Evolutionary conservation across 2,113 vertebrate species (phyloP), one percentile per base, ranked within the genome.

Genomic region (Lontra canadensis): DNA sequence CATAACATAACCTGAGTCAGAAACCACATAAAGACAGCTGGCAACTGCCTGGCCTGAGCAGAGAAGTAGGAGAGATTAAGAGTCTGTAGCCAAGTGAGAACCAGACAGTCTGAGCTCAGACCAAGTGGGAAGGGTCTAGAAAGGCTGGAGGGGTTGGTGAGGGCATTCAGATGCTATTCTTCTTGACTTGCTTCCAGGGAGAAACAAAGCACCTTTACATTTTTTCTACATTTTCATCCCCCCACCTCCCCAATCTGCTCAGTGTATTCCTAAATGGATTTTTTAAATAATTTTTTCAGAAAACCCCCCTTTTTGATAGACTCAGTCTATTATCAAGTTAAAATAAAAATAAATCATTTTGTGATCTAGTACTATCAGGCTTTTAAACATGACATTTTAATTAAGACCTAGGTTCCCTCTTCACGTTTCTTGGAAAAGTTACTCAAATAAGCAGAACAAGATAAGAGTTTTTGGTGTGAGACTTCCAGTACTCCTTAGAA

Each of bases 341-440:
- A 94, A 94, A 79, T 25, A 69, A 79, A 93, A 71, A 67, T 39
- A 92, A 97, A 79, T 34, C 34, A 88, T 42, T 88, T 18, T 84
- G n/a, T 36, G 47, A 17, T 29, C 65, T 12, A 31, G 26, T 3
- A 25, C 55, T 78, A 20, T 13, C 13, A 20, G 29, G 47, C 9
- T 65, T 81, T 73, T 78, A 55, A 55, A 55, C 17, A 55, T 55
- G 52, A 29, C 14, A 3, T 29, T 88, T 90, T 94, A 49, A 80
- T 52, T 79, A 42, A 95, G 86, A 90, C 85, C 81, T 44, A 82
- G 80, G 34, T 42, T 39, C 55, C 42, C 25, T 7, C 4, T 39
- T 85, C 21, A 39, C 52, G 57, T 65, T 81, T 84, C 20, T 61
- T 39, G 74, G 73, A 71, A 76, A 67, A 84, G 18, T 74, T 79